A percentile compares a stretch with the other conserved stretches of the same genome.
phyloP scores from a whole-genome alignment of 2,113 vertebrate genomes.

The Neolamprologus kungweensis region DNA sequence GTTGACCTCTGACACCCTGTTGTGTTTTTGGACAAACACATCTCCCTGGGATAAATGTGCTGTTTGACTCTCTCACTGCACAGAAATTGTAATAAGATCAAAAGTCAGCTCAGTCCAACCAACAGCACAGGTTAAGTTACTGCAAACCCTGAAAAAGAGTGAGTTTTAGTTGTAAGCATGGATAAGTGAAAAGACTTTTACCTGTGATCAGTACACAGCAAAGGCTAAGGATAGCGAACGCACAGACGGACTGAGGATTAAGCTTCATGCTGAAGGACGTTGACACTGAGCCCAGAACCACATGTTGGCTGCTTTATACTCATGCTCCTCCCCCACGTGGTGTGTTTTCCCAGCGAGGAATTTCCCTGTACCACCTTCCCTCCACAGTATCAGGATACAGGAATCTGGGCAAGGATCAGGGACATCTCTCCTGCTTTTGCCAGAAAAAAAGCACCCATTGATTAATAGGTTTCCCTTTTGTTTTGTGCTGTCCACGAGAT shows the following conservation, averaged over 20 bases:
- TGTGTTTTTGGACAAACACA: constrained; percentile 50
- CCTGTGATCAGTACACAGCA: constrained; percentile 46
- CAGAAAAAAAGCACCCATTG: not conserved
- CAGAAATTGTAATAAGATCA: constrained; percentile 30
- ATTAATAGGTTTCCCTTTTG: not conserved
- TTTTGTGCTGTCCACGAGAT: not conserved
- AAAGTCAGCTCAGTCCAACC: not conserved
- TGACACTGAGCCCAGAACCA: constrained; percentile 5
- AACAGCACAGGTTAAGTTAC: not conserved
- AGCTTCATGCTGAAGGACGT: constrained; percentile 38
- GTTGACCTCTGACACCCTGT: not conserved
- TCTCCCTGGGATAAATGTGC: constrained; percentile 55
- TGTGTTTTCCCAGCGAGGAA: constrained; percentile 58
- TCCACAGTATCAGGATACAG: not conserved
- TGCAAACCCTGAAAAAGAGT: not conserved
- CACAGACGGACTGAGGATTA: not conserved
- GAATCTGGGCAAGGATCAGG: constrained; percentile 17
- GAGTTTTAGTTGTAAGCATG: not conserved
- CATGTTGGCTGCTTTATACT: constrained; percentile 39
- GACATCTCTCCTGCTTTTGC: not conserved
- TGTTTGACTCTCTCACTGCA: constrained; percentile 39
- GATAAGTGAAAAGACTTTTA: not conserved
- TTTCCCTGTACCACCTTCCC: constrained; percentile 43
- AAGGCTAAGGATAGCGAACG: constrained; percentile 25
- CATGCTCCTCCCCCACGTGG: constrained; percentile 26